Conservation (phyloP, 2,797 vertebrate species). For the Rhinichthys osculus region DNA sequence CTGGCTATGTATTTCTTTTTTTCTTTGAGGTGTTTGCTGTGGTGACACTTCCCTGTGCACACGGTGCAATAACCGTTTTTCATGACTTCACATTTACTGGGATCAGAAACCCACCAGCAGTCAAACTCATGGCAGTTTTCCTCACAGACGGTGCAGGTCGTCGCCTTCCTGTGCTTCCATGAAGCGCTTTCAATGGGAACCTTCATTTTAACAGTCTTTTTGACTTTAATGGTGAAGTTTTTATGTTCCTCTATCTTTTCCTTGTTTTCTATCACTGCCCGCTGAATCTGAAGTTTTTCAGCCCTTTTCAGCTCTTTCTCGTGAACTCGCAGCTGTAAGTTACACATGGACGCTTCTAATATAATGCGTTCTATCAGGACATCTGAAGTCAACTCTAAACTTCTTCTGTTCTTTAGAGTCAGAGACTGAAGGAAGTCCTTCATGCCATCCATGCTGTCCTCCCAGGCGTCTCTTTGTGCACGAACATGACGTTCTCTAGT, state of each 20-base stretch:
- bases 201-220: neutral
- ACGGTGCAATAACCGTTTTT: neutral
- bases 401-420: neutral
- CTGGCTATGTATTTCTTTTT: neutral
- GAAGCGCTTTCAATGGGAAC: neutral
- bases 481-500: neutral
- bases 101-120: slow-evolving; percentile 22
- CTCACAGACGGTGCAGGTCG: neutral
- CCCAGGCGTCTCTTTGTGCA: neutral
- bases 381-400: slow-evolving; percentile 4
- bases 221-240: neutral
- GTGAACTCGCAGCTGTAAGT: neutral
- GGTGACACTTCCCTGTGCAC: neutral
- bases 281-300: neutral
- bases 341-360: neutral
- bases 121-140: slow-evolving; percentile 5
- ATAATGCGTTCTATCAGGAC: neutral
- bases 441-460: neutral
- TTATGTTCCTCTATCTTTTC: neutral
- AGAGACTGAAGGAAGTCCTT: neutral
- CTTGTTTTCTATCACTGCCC: neutral
- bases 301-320: neutral
- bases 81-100: slow-evolving; percentile 15
- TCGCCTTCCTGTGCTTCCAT: neutral
- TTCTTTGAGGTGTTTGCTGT: slow-evolving; percentile 13